A percentile compares a stretch with the other conserved stretches of the same genome.
These are phyloP conservation scores for Brevimyrus niger DNA, from an alignment of 2,113 vertebrate species.

Conservation along the genomic window DNA sequence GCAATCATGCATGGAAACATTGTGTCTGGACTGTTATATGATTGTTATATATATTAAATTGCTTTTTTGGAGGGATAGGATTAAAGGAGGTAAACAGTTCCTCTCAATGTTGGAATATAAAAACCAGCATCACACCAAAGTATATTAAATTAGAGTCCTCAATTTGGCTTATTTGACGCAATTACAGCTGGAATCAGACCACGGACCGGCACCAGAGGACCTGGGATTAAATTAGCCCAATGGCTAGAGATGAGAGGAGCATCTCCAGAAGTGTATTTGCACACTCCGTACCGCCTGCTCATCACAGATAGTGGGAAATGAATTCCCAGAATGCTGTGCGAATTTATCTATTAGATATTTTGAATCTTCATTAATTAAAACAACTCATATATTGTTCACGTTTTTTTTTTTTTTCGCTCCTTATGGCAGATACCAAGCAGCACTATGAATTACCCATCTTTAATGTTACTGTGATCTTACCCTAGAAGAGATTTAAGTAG, in stretches of 20 bases:
- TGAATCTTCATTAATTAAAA: neutral
- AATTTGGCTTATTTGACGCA: conserved; percentile 59
- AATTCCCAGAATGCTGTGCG: neutral
- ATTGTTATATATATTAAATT: neutral
- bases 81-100: conserved; percentile 35
- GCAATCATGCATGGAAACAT: neutral
- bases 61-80: neutral
- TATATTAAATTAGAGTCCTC: conserved; percentile 46
- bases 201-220: conserved; percentile 47
- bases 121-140: conserved; percentile 39
- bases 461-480: neutral
- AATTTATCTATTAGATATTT: neutral
- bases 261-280: neutral
- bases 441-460: neutral
- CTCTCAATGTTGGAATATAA: conserved; percentile 35
- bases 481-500: neutral
- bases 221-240: conserved; percentile 47
- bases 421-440: neutral
- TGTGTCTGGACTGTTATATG: neutral
- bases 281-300: neutral
- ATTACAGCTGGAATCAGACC: conserved; percentile 43
- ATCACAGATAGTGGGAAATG: neutral
- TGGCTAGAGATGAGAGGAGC: neutral
- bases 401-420: neutral
- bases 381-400: neutral